Percentiles rank a stretch among this genome's conserved stretches.
phyloP scores from a whole-genome alignment of 2,888 invertebrate species.

The Stomorhina lunata region DNA sequence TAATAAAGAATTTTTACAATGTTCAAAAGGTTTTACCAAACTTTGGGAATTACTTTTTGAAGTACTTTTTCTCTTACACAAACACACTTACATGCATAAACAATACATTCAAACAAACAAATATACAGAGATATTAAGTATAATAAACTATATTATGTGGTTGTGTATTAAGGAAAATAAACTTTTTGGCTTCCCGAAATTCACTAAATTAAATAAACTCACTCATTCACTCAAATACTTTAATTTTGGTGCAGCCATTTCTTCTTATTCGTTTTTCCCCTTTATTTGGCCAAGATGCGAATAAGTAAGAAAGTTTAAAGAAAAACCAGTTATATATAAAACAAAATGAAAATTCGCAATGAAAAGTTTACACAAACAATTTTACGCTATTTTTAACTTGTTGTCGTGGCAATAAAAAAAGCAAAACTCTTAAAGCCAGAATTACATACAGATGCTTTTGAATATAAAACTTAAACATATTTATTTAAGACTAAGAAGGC shows the following conservation, averaged over 20 bases:
- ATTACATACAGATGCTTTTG: slow-evolving; percentile 39
- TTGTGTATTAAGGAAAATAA: slow-evolving; percentile 42
- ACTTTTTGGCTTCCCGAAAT: slow-evolving; percentile 28
- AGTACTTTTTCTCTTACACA: background rate
- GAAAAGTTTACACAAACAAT: slow-evolving; percentile 47
- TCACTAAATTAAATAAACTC: slow-evolving; percentile 52
- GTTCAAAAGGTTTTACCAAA: slow-evolving; percentile 11
- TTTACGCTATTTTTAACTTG: slow-evolving; percentile 52
- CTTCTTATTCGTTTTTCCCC: background rate
- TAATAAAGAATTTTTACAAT: slow-evolving; percentile 6
- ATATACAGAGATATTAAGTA: background rate
- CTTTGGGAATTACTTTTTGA: slow-evolving; percentile 3
- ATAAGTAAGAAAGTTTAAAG: background rate
- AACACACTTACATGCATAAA: background rate
- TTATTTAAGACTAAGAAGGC: slow-evolving; percentile 19
- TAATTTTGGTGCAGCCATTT: slow-evolving; percentile 16
- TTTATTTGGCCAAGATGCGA: background rate
- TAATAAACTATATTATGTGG: slow-evolving; percentile 17
- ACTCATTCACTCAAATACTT: slow-evolving; percentile 41
- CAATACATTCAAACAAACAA: background rate
- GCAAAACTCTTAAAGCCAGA: slow-evolving; percentile 13
- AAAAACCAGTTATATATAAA: slow-evolving; percentile 10
- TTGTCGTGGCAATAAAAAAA: slow-evolving; percentile 8
- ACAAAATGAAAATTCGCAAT: slow-evolving; percentile 18
- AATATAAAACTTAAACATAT: slow-evolving; percentile 19